Base-by-base conservation (phyloP, 2,888 invertebrate genomes). In the Prosapia bicincta region DNA sequence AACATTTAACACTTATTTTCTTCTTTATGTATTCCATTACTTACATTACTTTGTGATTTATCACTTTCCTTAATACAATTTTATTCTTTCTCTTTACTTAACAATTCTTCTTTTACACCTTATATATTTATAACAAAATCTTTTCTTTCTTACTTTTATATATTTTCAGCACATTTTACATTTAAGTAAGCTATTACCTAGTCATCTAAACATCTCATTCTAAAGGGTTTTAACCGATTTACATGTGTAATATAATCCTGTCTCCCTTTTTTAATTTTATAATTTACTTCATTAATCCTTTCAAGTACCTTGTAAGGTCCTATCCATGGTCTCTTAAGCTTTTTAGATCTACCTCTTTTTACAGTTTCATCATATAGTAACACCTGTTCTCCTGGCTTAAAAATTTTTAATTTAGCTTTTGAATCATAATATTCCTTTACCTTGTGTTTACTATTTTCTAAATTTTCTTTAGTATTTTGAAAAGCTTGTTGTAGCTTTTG, bases 281-380 rank as follows among this genome's bases (percentile, higher is more conserved):
- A 71, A n/a, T 71, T 71, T n/a, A 65, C 71, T 20, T 71, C 26
- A 26, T 32, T 54, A 15, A 25, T 25, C 20, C n/a, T n/a, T n/a
- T n/a, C n/a, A n/a, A n/a, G n/a, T 26, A 71, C 26, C 66, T 71
- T 71, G 23, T 71, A 71, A 9, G 71, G 71, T 1, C 71, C 71
- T 1, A 71, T 65, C 71, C 28, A 71, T 13, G 71, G 71, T 25
- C 66, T 24, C 65, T 71, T 71, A 65, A 71, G n/a, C 65, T 71
- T 71, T 24, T 65, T 71, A 1, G 71, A 71, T 65, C 71, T 65
- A 3, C 71, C 71, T 65, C 71, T 5, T 32, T 71, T 71, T 15
- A 71, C 66, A 1, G 71, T 71, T 1, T 71, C 26, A 65, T 71
- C 65, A 26, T 71, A 65, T n/a, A n/a, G n/a, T n/a, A n/a, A n/a